Base-by-base conservation (phyloP, 2,888 invertebrate genomes). In the Drosophila anomalipes region DNA sequence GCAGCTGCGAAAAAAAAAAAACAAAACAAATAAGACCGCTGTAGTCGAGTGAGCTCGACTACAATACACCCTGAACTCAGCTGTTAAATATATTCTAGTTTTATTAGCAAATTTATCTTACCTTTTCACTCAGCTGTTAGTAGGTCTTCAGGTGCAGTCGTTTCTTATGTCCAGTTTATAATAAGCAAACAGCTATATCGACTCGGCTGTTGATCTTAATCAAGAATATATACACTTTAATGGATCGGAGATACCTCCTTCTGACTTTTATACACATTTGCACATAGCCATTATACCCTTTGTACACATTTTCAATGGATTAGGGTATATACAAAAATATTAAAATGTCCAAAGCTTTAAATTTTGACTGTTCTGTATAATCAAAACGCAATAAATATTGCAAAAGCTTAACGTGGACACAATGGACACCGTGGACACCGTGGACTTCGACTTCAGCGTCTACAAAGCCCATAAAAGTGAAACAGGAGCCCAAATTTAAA, bases 381-480 rank as follows among this genome's bases (percentile, higher is more conserved):
- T 86, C 86, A 86, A 86, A 86, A 86, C 77, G 89, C 82, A 86
- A 86, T 86, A 86, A 86, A 86, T 86, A 90, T 90, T 89, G 79
- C 79, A 89, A 77, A 89, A 90, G 81, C 79, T 86, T 52, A 76
- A 71, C 76, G 71, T 78, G 89, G 74, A 79, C 84, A 75, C 51
- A n/a, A 10, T 3, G 32, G n/a, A 30, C 51, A 32, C 28, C 72
- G 70, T 74, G 89, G 74, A 79, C 82, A 72, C 51, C 39, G 9
- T 3, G 32, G 28, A 28, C 5, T 35, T n/a, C 49, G 56, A 57
- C 57, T 32, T 32, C n/a, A 39, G 33, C 37, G 32, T 39, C 62
- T 59, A 64, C 67, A 70, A 66, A 54, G 71, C 52, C 74, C 79
- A 79, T 74, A 69, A 80, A 80, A 82, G 71, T 71, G 82, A 82